Base-by-base conservation (phyloP, 2,797 vertebrate genomes). In the Mycteria americana region DNA sequence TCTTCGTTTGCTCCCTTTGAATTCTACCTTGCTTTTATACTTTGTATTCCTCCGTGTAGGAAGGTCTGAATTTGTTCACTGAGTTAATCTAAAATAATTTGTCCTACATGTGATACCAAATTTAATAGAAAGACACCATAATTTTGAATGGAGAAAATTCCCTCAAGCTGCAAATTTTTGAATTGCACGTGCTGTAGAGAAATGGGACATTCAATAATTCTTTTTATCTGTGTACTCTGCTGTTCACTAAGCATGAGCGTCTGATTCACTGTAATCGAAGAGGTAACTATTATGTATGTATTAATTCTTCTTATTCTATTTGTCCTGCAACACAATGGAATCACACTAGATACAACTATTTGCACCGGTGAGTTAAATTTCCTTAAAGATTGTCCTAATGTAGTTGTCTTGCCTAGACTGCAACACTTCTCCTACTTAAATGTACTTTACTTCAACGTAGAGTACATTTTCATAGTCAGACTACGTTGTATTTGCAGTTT, bases 291-390 rank as follows among this genome's bases (percentile, higher is more conserved):
- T 97, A 95, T 92, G n/a, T 95, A 95, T 98, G 96, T 98, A 98
- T 98, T 98, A 98, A 98, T 98, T 98, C 94, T 98, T 98, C 98
- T 98, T 97, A 98, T 99, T 99, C 98, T 99, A 96, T 99, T 99
- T 99, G 98, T 98, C 98, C 98, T 98, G 98, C 99, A 98, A 99
- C 98, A 99, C 98, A 98, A 99, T 98, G 99, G 99, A 99, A 99
- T 98, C 98, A 97, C 99, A 99, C 99, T 99, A 99, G 99, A 99
- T 99, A 99, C 99, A 99, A 98, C 99, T 99, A 98, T 99, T 99
- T 99, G 99, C 99, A 98, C 99, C 99, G 99, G 99, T 99, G 99
- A 99, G 99, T 99, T 98, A 98, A 97, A 97, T 98, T 98, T 98
- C 98, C 97, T 98, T 98, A 95, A 98, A 98, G 96, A 98, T 98